These are phyloP conservation scores for Drosophila lacteicornis DNA, from an alignment of 1,140 invertebrate species.

Conservation along the genomic window DNA sequence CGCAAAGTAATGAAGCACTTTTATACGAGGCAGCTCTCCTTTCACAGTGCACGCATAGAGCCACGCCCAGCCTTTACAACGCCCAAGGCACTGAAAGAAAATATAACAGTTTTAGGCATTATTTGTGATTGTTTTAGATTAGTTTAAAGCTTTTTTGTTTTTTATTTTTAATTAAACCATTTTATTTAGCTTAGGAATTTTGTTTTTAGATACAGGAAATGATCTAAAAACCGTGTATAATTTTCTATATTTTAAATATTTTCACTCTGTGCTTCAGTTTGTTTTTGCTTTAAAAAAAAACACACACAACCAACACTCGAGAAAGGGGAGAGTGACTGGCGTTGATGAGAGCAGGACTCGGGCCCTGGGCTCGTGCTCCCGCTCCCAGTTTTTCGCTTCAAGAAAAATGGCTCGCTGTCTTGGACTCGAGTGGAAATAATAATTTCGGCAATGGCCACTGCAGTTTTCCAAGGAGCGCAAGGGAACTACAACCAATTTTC, in stretches of 20 bases:
- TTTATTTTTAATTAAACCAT: too few species aligned
- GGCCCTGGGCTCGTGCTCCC: neutral
- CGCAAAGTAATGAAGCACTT: slow-evolving; percentile 83
- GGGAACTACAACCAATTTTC: slow-evolving; percentile 60
- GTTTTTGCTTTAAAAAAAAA: slow-evolving; percentile 45
- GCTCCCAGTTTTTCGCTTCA: slow-evolving; percentile 22
- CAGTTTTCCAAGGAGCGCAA: slow-evolving; percentile 35
- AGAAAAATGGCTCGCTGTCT: slow-evolving; percentile 70
- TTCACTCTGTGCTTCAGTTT: slow-evolving; percentile 25
- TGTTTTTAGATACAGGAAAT: too few species aligned
- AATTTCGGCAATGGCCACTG: slow-evolving; percentile 64
- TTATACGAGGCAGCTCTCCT: slow-evolving; percentile 58
- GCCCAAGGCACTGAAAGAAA: slow-evolving; percentile 2
- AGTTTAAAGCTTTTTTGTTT: too few species aligned
- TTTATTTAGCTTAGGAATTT: too few species aligned
- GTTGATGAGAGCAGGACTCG: slow-evolving; percentile 45
- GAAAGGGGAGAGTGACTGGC: slow-evolving; percentile 38
- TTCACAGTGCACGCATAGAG: slow-evolving; percentile 37
- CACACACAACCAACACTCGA: slow-evolving; percentile 9
- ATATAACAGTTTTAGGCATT: neutral
- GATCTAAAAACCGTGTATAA: too few species aligned
- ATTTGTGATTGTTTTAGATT: neutral
- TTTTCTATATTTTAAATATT: neutral
- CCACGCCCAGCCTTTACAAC: slow-evolving; percentile 5
- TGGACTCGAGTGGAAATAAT: slow-evolving; percentile 66